A percentile compares a stretch with the other conserved stretches of the same genome.
These are phyloP conservation scores for Steromphala cineraria DNA, from an alignment of 2,888 invertebrate species.

Conservation along the genomic window DNA sequence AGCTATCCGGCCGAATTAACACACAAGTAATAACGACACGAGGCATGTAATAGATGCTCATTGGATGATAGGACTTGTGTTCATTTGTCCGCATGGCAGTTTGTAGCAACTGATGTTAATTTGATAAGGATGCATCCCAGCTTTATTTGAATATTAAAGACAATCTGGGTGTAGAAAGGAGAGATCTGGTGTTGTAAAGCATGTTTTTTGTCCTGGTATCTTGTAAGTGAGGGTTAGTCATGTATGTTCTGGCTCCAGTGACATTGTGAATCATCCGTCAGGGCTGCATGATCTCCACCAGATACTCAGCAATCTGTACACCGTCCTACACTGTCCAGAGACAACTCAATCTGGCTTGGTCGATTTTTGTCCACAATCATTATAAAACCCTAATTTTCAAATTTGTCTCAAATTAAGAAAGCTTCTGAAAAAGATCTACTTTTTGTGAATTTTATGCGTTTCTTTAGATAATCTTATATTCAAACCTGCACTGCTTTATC, in stretches of 20 bases:
- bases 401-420: too few relatives aligned
- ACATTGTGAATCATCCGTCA: not conserved
- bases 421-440: too few relatives aligned
- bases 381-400: too few relatives aligned
- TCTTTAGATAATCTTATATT: too few relatives aligned
- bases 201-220: not conserved
- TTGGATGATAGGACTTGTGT: not conserved
- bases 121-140: slow-evolving; percentile 5
- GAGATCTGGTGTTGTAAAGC: not conserved
- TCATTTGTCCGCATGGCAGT: slow-evolving; percentile 5
- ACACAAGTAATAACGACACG: slow-evolving; percentile 12
- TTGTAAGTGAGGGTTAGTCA: slow-evolving; percentile 5
- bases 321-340: too few relatives aligned
- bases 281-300: too few relatives aligned
- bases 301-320: too few relatives aligned
- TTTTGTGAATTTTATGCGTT: too few relatives aligned
- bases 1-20: not conserved
- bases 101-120: slow-evolving; percentile 18
- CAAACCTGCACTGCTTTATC: too few relatives aligned
- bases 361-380: too few relatives aligned
- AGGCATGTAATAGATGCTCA: slow-evolving; percentile 13
- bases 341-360: too few relatives aligned
- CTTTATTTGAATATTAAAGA: slow-evolving; percentile 14
- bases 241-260: slow-evolving; percentile 5
- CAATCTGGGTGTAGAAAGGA: not conserved